These are phyloP conservation scores for Columba janthina DNA, from an alignment of 2,113 vertebrate species.

Conservation along the genomic window DNA sequence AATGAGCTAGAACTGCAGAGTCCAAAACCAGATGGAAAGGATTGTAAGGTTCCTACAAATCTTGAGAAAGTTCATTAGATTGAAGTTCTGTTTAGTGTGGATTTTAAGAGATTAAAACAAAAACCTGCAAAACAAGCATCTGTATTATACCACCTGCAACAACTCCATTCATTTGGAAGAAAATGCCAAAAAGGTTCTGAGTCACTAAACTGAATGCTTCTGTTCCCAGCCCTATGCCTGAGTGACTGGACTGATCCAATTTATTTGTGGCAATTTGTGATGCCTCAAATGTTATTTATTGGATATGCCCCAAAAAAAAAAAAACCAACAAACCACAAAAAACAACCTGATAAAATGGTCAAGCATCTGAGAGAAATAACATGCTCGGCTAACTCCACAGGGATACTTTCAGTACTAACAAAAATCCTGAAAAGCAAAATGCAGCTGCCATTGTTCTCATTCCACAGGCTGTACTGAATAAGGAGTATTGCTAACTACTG, in stretches of 20 bases:
- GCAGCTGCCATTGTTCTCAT: neutral
- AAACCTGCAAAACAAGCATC: neutral
- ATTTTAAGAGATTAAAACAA: neutral
- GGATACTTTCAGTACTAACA: neutral
- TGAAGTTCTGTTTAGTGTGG: neutral
- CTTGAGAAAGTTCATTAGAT: neutral
- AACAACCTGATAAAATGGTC: neutral
- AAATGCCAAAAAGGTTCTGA: neutral
- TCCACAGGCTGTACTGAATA: neutral
- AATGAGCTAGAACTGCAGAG: neutral
- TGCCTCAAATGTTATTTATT: neutral
- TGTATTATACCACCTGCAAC: neutral
- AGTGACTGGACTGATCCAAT: neutral
- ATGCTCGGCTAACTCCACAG: accelerated
- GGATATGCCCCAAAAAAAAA: neutral
- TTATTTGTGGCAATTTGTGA: neutral
- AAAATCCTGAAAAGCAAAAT: neutral
- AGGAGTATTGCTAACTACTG: neutral
- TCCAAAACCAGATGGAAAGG: neutral
- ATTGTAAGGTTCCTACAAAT: neutral
- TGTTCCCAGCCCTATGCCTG: neutral
- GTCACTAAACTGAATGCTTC: neutral
- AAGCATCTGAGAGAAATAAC: neutral
- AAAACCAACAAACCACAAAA: neutral
- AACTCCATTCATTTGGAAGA: neutral